A percentile compares a stretch with the other conserved stretches of the same genome.
These are phyloP conservation scores for Trimorus sp. DNA, from an alignment of 2,888 invertebrate species.

Conservation along the genomic window DNA sequence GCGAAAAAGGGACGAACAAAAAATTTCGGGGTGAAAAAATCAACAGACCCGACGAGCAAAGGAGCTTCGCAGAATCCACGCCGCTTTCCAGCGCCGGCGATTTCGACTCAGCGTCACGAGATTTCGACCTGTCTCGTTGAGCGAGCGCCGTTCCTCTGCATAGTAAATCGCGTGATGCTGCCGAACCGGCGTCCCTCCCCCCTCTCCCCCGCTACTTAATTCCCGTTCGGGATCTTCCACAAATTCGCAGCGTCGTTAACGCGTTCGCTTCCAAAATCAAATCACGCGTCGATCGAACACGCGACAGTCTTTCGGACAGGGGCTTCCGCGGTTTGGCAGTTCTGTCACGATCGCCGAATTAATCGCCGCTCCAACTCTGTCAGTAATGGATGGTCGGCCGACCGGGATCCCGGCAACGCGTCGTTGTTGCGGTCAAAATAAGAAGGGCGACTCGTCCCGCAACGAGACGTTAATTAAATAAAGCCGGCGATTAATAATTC, in stretches of 20 bases:
- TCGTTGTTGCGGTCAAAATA: background rate
- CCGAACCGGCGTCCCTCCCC: conserved; percentile 32
- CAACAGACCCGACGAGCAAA: conserved; percentile 40
- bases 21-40: conserved; percentile 32
- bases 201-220: conserved; percentile 14
- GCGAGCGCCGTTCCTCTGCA: conserved; percentile 60
- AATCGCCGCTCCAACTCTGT: conserved; percentile 20
- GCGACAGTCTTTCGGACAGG: conserved; percentile 29
- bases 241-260: conserved; percentile 53
- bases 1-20: conserved; percentile 24
- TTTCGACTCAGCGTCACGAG: conserved; percentile 61
- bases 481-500: conserved; percentile 40
- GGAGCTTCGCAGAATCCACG: conserved; percentile 61
- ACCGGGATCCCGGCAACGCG: too few relatives aligned
- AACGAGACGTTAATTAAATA: conserved; percentile 39
- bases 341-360: conserved; percentile 50
- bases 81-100: conserved; percentile 59
- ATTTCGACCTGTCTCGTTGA: conserved; percentile 69
- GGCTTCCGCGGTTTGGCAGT: conserved; percentile 40
- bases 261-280: conserved; percentile 7
- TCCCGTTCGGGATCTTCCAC: conserved; percentile 28
- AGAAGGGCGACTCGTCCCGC: background rate
- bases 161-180: conserved; percentile 54
- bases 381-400: conserved; percentile 11
- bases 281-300: conserved; percentile 10